Percentiles rank a stretch among this genome's conserved stretches.
Evolutionary conservation across 2,113 vertebrate species (phyloP).

Genomic region (Ancistrus triradiatus): DNA sequence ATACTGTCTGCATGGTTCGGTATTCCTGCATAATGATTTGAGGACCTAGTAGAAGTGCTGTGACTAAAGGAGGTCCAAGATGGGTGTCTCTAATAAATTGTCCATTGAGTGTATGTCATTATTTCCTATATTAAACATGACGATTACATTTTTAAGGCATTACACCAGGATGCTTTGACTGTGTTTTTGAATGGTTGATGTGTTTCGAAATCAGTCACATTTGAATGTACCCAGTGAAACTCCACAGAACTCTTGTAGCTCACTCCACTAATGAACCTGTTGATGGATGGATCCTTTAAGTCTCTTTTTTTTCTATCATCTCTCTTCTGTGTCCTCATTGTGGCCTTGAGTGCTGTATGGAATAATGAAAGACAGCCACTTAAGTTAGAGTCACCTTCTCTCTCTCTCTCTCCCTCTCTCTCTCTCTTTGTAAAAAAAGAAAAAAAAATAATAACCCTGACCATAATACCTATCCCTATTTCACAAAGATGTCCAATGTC

Average conservation of each 20-base stretch:
- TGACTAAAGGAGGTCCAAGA: too few species aligned
- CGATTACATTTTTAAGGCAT: too few species aligned
- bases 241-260: neutral
- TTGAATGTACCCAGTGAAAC: neutral
- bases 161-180: too few species aligned
- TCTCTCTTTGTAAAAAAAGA: neutral
- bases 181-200: neutral
- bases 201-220: neutral
- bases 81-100: too few species aligned
- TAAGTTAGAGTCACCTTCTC: constrained; percentile 8
- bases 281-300: constrained; percentile 15
- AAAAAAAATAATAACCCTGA: too few species aligned
- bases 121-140: too few species aligned
- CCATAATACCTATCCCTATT: neutral
- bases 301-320: neutral
- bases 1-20: too few species aligned
- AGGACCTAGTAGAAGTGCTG: too few species aligned
- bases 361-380: constrained; percentile 9
- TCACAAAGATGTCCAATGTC: too few species aligned
- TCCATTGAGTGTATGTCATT: too few species aligned
- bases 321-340: neutral
- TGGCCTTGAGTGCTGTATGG: constrained; percentile 7
- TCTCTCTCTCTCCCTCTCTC: neutral
- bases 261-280: constrained; percentile 1
- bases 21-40: too few species aligned